Conservation (phyloP, 2,888 invertebrate genomes). For the Drosophila macrospina region DNA sequence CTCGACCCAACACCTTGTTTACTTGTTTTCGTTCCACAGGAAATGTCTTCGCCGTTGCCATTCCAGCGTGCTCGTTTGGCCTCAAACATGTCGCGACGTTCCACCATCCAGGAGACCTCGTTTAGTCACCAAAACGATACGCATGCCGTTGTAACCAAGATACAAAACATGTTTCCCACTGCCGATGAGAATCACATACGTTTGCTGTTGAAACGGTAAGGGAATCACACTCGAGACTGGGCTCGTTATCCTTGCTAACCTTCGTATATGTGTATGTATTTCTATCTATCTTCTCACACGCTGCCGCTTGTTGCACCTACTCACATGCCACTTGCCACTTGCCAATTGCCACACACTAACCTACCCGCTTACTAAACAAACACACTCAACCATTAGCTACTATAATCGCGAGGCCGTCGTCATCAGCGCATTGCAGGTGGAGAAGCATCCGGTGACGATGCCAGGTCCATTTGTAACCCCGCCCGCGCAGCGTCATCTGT, state of each 20-base stretch:
- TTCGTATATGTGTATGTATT: constrained; percentile 13
- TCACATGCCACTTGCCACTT: constrained; percentile 26
- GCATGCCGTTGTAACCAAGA: constrained; percentile 91
- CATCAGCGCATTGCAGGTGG: constrained; percentile 96
- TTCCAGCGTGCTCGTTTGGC: constrained; percentile 75
- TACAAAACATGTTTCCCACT: constrained; percentile 95
- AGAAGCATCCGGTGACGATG: constrained; percentile 95
- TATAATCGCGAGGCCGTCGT: constrained; percentile 97
- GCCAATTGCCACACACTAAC: constrained; percentile 38
- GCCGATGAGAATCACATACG: constrained; percentile 95
- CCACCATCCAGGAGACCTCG: constrained; percentile 88
- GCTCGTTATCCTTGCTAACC: constrained; percentile 50
- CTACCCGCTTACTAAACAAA: constrained; percentile 26
- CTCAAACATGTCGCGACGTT: constrained; percentile 83
- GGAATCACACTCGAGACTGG: not conserved
- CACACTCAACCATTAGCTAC: constrained; percentile 87
- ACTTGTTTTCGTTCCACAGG: constrained; percentile 65
- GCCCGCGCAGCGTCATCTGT: constrained; percentile 88
- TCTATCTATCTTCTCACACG: constrained; percentile 58
- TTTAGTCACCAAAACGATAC: constrained; percentile 88
- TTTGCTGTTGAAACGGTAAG: constrained; percentile 95
- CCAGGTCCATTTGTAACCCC: constrained; percentile 93
- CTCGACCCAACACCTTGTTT: not conserved
- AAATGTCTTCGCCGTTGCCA: constrained; percentile 84
- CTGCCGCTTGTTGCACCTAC: constrained; percentile 68